These are phyloP conservation scores for Anhinga rufa DNA, from an alignment of 2,113 vertebrate genomes.

Conservation along the genomic window DNA sequence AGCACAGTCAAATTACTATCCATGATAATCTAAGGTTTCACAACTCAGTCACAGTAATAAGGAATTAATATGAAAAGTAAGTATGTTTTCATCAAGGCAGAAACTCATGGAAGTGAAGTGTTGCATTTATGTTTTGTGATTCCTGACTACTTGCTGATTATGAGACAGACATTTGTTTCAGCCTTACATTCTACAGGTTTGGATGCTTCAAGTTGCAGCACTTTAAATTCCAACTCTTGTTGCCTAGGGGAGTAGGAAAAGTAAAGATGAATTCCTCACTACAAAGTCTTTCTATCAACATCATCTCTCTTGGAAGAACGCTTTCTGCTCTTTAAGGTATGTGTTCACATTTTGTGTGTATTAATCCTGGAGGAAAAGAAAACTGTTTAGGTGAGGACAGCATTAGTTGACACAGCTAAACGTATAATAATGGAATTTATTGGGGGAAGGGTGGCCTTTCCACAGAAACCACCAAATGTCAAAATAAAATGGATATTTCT, in stretches of 20 bases:
- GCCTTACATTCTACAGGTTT: not conserved
- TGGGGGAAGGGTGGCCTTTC: not conserved
- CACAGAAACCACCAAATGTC: not conserved
- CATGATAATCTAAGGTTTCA: not conserved
- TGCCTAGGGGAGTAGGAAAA: not conserved
- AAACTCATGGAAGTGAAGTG: not conserved
- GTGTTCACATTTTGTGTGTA: not conserved
- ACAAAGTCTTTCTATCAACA: not conserved
- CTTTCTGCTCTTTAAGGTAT: not conserved
- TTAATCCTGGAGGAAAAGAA: not conserved
- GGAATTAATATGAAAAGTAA: not conserved
- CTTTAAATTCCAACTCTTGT: not conserved
- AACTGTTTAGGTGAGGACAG: not conserved
- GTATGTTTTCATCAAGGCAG: not conserved
- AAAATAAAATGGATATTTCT: not conserved
- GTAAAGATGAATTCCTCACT: not conserved
- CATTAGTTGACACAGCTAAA: not conserved
- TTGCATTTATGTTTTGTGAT: not conserved
- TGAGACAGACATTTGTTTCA: not conserved
- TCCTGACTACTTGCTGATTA: not conserved
- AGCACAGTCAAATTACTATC: not conserved
- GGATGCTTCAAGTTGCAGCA: not conserved
- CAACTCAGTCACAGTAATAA: not conserved
- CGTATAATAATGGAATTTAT: not conserved
- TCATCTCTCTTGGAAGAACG: not conserved